phyloP scores from a whole-genome alignment of 2,797 vertebrate species.

The Margarornis squamiger region DNA sequence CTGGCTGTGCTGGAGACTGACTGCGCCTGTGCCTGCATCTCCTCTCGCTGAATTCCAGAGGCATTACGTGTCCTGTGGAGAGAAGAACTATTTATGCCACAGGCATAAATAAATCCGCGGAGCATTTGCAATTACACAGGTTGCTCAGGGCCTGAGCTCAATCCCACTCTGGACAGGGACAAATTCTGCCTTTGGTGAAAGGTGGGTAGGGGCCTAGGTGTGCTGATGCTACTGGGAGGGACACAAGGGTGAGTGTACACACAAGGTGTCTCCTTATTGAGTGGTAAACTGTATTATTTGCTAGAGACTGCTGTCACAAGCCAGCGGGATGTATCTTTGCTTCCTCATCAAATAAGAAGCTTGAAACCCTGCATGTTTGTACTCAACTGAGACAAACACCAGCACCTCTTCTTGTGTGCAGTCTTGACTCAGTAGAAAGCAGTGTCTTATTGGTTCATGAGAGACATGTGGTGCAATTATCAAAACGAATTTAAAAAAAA shows the following conservation, averaged over 20 bases:
- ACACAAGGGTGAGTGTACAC: accelerated
- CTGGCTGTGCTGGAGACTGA: not conserved
- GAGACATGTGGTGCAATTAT: not conserved
- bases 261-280: not conserved
- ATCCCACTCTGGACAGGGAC: accelerated
- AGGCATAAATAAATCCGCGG: constrained; percentile 52
- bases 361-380: not conserved
- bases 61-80: not conserved
- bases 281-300: not conserved
- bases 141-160: not conserved
- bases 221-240: not conserved
- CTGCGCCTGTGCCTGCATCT: not conserved
- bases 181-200: not conserved
- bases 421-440: not conserved
- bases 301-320: not conserved
- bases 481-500: not conserved
- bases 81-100: constrained; percentile 61
- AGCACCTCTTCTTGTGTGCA: not conserved
- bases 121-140: constrained; percentile 1
- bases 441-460: not conserved
- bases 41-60: constrained; percentile 43
- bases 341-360: not conserved
- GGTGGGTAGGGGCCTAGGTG: no score
- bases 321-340: not conserved
- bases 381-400: not conserved